A percentile compares a stretch with the other conserved stretches of the same genome.
These are phyloP conservation scores for Ericerus pela DNA, from an alignment of 1,140 invertebrate genomes.

Conservation along the genomic window DNA sequence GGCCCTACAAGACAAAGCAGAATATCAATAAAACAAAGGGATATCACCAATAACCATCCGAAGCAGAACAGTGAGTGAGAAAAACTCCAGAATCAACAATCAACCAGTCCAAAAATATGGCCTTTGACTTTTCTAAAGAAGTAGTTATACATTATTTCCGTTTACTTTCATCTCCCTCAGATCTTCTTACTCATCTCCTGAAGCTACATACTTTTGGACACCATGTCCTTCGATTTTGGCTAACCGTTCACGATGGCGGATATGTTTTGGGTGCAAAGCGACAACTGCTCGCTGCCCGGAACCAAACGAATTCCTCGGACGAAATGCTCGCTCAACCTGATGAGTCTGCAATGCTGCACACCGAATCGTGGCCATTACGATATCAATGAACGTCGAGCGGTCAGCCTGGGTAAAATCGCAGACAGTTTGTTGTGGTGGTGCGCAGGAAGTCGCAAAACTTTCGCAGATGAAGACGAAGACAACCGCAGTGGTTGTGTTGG, in stretches of 20 bases:
- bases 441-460: background rate
- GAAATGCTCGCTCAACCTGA: background rate
- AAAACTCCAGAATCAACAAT: too few relatives aligned
- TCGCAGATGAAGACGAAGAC: background rate
- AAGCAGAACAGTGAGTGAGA: too few relatives aligned
- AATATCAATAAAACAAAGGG: too few relatives aligned
- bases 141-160: too few relatives aligned
- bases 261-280: constrained; percentile 3
- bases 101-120: too few relatives aligned
- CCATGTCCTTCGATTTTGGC: background rate
- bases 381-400: background rate
- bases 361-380: constrained; percentile 5
- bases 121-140: too few relatives aligned
- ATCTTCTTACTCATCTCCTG: too few relatives aligned
- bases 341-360: background rate
- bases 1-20: too few relatives aligned
- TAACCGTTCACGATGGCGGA: background rate
- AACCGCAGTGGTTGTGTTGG: too few relatives aligned
- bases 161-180: too few relatives aligned
- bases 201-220: too few relatives aligned
- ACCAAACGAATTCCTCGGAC: background rate
- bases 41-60: too few relatives aligned
- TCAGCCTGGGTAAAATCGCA: background rate
- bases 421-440: background rate
- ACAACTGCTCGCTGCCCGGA: background rate